These are phyloP conservation scores for Drosophila ananassae DNA, from an alignment of 1,140 invertebrate species.

Conservation along the genomic window DNA sequence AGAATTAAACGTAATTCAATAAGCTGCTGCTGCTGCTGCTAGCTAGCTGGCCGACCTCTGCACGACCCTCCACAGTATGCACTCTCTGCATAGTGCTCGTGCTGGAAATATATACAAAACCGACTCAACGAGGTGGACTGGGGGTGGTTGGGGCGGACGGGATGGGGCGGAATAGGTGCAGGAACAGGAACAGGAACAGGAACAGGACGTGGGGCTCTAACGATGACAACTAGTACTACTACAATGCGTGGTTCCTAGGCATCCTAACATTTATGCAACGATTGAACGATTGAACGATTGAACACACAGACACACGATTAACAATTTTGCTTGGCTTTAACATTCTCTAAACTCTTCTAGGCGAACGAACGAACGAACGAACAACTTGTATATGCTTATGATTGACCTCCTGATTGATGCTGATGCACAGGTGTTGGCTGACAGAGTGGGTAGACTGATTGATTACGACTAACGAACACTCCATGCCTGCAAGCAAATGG, in stretches of 20 bases:
- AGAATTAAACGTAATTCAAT: constrained; percentile 34
- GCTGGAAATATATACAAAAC: constrained; percentile 56
- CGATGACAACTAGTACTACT: neutral
- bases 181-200: neutral
- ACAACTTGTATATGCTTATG: constrained; percentile 20
- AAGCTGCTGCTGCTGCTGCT: constrained; percentile 10
- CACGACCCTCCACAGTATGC: constrained; percentile 3
- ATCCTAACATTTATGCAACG: constrained; percentile 56
- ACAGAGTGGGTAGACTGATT: constrained; percentile 1
- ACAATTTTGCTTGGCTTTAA: constrained; percentile 54
- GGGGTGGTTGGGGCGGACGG: neutral
- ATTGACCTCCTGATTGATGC: constrained; percentile 41
- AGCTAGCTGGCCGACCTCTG: neutral
- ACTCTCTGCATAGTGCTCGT: neutral
- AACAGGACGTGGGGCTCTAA: neutral
- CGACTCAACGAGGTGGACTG: constrained; percentile 43
- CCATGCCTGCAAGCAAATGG: neutral
- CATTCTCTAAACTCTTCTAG: constrained; percentile 40
- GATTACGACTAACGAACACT: constrained; percentile 32
- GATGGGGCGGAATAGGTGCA: neutral
- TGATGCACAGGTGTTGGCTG: constrained; percentile 17
- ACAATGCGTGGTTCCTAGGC: constrained; percentile 16
- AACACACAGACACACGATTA: constrained; percentile 56
- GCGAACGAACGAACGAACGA: constrained; percentile 28
- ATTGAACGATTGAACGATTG: constrained; percentile 49